Base-by-base conservation (phyloP, 1,140 invertebrate genomes). In the Carcinoscorpius rotundicauda region DNA sequence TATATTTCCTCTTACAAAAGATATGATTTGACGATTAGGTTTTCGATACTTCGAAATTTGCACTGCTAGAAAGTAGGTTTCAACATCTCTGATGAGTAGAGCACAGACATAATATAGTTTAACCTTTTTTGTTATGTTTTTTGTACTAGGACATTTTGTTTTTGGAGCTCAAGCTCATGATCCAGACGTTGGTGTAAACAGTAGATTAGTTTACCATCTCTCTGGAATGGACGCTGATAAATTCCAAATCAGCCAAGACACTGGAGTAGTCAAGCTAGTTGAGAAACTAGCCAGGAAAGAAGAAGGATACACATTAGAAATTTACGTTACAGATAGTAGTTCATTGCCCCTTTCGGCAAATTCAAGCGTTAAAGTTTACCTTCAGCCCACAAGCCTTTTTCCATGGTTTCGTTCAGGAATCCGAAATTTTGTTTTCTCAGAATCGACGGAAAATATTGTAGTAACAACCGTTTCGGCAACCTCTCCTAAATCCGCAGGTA, bases 81-180 rank as follows among this genome's bases (percentile, higher is more conserved):
- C 29, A 29, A 29, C 29, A 29, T 2, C 29, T 29, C 29, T 29
- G 29, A 29, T 29, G 29, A 2, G 29, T 2, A 29, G 29, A 29
- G 29, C 29, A 29, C 29, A 29, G 29, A 29, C 29, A 29, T 29
- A 29, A 29, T 29, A 29, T 29, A 29, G 29, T 29, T 29, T 29
- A 29, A 29, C 29, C 29, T 29, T 29, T 29, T 29, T 29, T 29
- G 29, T 29, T 29, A 29, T 29, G 29, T 29, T 29, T 29, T 29
- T 29, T 29, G 29, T 29, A 29, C 2, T 29, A 81, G 83, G 82
- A 29, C 79, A 83, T 72, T 95, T 94, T 78, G 88, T 96, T 11
- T 92, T 92, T 77, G 91, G 91, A 8, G 87, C 88, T 0, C 86
- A 85, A 76, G 91, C 91, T 0, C 77, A 79, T 5, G 92, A 95